Base-by-base conservation (phyloP, 2,113 vertebrate species). In the Corythornis madagascariensis region DNA sequence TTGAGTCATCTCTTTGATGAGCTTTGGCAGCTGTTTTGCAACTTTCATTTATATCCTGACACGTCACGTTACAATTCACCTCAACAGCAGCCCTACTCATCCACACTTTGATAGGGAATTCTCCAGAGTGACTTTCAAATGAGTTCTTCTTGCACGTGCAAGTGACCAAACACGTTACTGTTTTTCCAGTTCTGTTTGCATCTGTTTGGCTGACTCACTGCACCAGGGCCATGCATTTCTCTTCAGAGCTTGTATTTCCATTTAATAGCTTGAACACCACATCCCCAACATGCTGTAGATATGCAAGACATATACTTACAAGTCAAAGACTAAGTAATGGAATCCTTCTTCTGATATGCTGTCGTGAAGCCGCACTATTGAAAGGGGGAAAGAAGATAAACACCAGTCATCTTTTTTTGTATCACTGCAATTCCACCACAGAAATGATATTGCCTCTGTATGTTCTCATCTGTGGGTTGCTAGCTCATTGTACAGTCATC, bases 301-400 rank as follows among this genome's bases (percentile, higher is more conserved):
- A 83, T 31, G 75, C 29, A 88, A 93, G 94, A 56, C 18, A 38
- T 65, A 72, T 98, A 98, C 98, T 98, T 98, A 98, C 98, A 98
- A 96, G 96, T 98, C 98, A 94, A 98, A 98, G 95, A 98, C 98
- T 98, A 98, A 96, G 96, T 98, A 98, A 96, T 98, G 98, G 91
- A 98, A 98, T 90, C 98, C 98, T 95, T 98, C 98, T 95, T 98
- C 98, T 33, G 98, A 98, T 97, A 98, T 98, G 97, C 98, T 98
- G 97, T 98, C 98, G 90, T 98, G 98, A 90, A 98, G 98, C 78
- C 98, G 96, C 94, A 98, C 98, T 98, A 64, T 67, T 82, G 93
- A 95, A 81, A 94, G 53, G 84, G 80, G 72, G 47, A 72, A 66
- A 57, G 70, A 48, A 79, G 28, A 76, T 14, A 76, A 92, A 78